Evolutionary conservation across 1,140 invertebrate species (phyloP).

Genomic region (Philopotamus ludificatus): DNA sequence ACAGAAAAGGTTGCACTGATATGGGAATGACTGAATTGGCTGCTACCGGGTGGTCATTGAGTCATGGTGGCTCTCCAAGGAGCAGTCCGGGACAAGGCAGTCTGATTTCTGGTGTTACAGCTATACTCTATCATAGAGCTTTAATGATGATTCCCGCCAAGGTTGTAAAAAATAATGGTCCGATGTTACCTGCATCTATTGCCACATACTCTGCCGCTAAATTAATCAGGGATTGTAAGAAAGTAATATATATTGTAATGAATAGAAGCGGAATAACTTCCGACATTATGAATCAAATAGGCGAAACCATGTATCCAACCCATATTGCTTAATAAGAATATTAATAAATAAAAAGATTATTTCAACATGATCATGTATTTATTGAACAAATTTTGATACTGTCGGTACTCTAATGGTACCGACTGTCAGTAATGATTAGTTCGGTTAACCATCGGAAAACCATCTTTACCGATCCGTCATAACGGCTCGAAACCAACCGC

Average conservation of each 20-base stretch:
- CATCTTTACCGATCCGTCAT: no score
- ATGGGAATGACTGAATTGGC: constrained; percentile 45
- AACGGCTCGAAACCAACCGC: no score
- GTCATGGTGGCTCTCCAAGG: constrained; percentile 43
- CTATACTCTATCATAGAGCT: constrained; percentile 68
- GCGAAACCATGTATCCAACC: neutral
- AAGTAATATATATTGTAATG: constrained; percentile 59
- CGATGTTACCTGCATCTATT: constrained; percentile 55
- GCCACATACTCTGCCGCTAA: constrained; percentile 67
- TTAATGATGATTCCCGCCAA: constrained; percentile 35
- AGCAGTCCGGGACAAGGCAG: constrained; percentile 84
- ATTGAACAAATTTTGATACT: neutral
- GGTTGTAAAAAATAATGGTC: constrained; percentile 24
- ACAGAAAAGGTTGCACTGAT: constrained; percentile 29
- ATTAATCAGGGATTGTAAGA: constrained; percentile 65
- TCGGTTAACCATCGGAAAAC: no score
- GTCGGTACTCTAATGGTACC: neutral
- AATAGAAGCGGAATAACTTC: constrained; percentile 66
- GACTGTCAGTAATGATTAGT: no score
- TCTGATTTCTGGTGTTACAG: constrained; percentile 66
- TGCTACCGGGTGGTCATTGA: constrained; percentile 59
- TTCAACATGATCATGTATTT: neutral
- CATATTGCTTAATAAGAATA: neutral
- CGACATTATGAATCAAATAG: constrained; percentile 67
- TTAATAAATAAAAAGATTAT: neutral